Evolutionary conservation across 2,797 vertebrate genomes (phyloP).

Genomic region (Babyrousa celebensis): DNA sequence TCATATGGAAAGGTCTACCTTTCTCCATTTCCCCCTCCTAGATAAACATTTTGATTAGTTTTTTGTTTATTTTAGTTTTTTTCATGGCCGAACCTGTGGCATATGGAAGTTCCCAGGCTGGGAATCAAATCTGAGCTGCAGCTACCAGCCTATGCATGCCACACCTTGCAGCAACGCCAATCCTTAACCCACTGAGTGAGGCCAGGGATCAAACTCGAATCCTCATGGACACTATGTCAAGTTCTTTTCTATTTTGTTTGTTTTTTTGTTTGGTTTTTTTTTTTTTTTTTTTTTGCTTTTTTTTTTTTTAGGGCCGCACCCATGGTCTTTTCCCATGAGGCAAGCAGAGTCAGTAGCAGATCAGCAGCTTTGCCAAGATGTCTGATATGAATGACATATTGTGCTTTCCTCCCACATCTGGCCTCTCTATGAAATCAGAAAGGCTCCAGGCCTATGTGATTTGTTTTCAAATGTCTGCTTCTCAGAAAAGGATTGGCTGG

Average conservation of each 20-base stretch:
- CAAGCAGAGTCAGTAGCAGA: not conserved
- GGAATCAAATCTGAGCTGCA: too few relatives aligned
- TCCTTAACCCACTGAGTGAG: too few relatives aligned
- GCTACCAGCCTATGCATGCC: too few relatives aligned
- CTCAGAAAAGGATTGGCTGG: not conserved
- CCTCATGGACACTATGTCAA: too few relatives aligned
- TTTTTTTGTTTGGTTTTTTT: too few relatives aligned
- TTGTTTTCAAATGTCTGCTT: conserved; percentile 51
- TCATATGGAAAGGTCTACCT: not conserved
- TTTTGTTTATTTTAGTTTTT: not conserved
- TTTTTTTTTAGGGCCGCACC: too few relatives aligned
- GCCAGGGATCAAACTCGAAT: too few relatives aligned
- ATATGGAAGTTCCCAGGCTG: too few relatives aligned
- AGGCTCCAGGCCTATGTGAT: not conserved
- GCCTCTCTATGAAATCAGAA: conserved; percentile 36
- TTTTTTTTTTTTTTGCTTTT: too few relatives aligned
- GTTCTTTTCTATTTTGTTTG: too few relatives aligned
- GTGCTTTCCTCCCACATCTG: not conserved
- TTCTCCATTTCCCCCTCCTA: not conserved
- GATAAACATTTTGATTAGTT: conserved; percentile 12
- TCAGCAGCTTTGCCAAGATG: conserved; percentile 14
- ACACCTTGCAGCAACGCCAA: too few relatives aligned
- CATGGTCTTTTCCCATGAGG: not conserved
- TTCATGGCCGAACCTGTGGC: too few relatives aligned
- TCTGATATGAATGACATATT: conserved; percentile 10